Conservation (phyloP, 1,140 invertebrate genomes). For the Leptopilina clavipes region DNA sequence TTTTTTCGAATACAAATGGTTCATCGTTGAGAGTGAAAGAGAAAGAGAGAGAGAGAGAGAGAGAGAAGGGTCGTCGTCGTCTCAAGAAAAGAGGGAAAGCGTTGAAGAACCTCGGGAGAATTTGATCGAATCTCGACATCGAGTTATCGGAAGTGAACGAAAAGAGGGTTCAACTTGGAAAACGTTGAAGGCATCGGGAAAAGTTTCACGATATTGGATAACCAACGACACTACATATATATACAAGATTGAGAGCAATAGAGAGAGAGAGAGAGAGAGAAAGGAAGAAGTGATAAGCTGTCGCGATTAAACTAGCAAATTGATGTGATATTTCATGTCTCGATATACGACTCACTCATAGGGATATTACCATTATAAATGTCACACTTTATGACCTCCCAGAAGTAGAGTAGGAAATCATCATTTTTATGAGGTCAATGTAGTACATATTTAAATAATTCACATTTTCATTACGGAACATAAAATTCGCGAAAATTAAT, state of each 20-base stretch:
- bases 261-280: neutral
- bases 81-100: constrained; percentile 29
- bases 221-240: constrained; percentile 40
- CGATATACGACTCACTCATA: neutral
- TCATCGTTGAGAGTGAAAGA: constrained; percentile 29
- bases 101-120: constrained; percentile 48
- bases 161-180: constrained; percentile 43
- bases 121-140: constrained; percentile 46
- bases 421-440: neutral
- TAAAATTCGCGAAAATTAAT: too few relatives aligned
- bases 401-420: neutral
- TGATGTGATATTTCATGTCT: constrained; percentile 29
- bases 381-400: neutral
- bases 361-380: constrained; percentile 17
- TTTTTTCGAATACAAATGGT: constrained; percentile 52
- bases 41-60: too few relatives aligned
- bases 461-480: too few relatives aligned
- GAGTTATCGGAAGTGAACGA: constrained; percentile 39
- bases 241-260: too few relatives aligned
- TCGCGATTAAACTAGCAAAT: constrained; percentile 22
- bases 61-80: constrained; percentile 11
- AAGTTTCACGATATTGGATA: constrained; percentile 56
- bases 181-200: constrained; percentile 42
- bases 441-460: neutral
- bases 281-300: constrained; percentile 24